Evolutionary conservation across 2,888 invertebrate species (phyloP).

Genomic region (Fabriciana adippe): DNA sequence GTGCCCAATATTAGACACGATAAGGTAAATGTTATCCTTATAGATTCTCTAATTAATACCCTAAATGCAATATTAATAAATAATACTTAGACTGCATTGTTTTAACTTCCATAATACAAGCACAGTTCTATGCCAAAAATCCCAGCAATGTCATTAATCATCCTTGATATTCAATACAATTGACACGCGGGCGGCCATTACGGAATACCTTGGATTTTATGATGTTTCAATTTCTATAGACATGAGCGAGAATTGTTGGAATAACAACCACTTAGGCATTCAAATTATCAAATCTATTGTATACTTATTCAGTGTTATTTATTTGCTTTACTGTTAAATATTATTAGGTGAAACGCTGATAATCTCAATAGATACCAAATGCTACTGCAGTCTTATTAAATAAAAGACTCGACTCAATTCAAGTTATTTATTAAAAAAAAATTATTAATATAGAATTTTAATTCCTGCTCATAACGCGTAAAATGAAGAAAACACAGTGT

Average conservation of each 20-base stretch:
- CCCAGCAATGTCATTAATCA: slow-evolving; percentile 75
- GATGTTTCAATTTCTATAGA: slow-evolving; percentile 69
- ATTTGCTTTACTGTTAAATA: neutral
- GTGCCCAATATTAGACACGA: too few relatives aligned
- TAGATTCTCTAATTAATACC: neutral
- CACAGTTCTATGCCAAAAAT: slow-evolving; percentile 53
- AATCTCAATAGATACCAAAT: too few relatives aligned
- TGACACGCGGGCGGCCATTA: slow-evolving; percentile 66
- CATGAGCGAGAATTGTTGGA: slow-evolving; percentile 61
- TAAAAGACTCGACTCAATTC: too few relatives aligned
- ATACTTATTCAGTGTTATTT: neutral
- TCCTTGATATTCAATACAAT: slow-evolving; percentile 79
- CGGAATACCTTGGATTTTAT: slow-evolving; percentile 68
- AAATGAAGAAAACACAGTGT: too few relatives aligned
- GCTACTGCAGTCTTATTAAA: too few relatives aligned
- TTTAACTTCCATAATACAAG: slow-evolving; percentile 30
- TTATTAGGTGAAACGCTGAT: neutral
- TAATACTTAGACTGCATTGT: neutral
- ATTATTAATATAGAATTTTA: too few relatives aligned
- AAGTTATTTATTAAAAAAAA: too few relatives aligned
- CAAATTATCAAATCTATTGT: slow-evolving; percentile 59
- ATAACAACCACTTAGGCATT: slow-evolving; percentile 69
- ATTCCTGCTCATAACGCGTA: too few relatives aligned
- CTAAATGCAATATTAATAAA: slow-evolving; percentile 1
- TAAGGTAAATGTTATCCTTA: neutral